Percentiles rank a stretch among this genome's conserved stretches.
Conservation (phyloP, 2,888 invertebrate species). For the Cataglyphis rosenhaueri region DNA sequence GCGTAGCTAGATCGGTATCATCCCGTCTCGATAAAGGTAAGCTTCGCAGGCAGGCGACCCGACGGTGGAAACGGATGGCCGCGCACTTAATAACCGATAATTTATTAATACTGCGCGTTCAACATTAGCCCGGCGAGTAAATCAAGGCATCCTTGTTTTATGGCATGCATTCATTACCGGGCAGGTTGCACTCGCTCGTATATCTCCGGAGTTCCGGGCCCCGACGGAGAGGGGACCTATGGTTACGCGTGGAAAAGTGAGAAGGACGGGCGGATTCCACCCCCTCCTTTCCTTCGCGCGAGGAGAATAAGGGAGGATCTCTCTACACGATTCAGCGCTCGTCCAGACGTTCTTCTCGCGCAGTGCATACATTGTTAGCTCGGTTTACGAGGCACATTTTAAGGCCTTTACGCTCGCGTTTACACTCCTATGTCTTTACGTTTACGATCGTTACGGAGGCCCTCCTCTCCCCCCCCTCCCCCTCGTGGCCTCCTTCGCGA, state of each 20-base stretch:
- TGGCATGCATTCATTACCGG: conserved; percentile 84
- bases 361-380: conserved; percentile 76
- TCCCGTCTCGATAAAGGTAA: conserved; percentile 28
- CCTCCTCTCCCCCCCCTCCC: not conserved
- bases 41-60: conserved; percentile 35
- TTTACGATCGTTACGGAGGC: conserved; percentile 78
- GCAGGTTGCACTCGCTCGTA: conserved; percentile 84
- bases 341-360: conserved; percentile 56
- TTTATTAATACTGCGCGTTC: conserved; percentile 83
- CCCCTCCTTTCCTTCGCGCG: not conserved
- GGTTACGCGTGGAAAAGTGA: conserved; percentile 49
- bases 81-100: conserved; percentile 84
- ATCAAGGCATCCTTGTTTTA: conserved; percentile 84
- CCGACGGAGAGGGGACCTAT: conserved; percentile 41
- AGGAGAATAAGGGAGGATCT: conserved; percentile 15
- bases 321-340: conserved; percentile 46
- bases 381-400: conserved; percentile 78
- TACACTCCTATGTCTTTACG: conserved; percentile 76
- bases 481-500: conserved; percentile 70
- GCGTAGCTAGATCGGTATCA: conserved; percentile 28
- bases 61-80: conserved; percentile 60
- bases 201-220: conserved; percentile 79
- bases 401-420: conserved; percentile 76
- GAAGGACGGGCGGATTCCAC: conserved; percentile 50
- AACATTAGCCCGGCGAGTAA: conserved; percentile 82